Conservation (phyloP, 2,797 vertebrate genomes). For the Sciurus carolinensis region DNA sequence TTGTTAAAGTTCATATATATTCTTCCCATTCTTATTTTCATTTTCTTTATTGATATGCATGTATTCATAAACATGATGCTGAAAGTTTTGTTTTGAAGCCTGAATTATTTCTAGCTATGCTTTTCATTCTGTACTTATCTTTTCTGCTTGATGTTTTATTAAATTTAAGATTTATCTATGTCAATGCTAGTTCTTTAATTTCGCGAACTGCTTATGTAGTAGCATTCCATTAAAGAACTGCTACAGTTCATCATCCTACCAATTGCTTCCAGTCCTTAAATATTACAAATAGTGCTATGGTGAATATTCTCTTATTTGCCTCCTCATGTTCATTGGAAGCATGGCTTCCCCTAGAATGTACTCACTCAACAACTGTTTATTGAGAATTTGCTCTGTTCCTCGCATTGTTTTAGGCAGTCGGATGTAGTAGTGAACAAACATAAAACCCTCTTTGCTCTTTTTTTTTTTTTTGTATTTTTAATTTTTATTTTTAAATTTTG, state of each 20-base stretch:
- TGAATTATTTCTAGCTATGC: slow-evolving; percentile 42
- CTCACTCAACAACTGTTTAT: background rate
- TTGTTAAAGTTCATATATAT: slow-evolving; percentile 20
- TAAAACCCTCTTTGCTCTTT: background rate
- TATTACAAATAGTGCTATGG: background rate
- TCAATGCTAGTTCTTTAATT: background rate
- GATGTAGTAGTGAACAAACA: background rate
- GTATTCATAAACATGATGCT: slow-evolving; percentile 26
- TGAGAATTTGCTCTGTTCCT: background rate
- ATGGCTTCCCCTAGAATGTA: background rate
- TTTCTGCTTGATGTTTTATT: background rate
- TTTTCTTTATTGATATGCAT: background rate
- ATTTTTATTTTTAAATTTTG: no score
- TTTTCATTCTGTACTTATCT: slow-evolving; percentile 23
- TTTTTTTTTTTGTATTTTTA: no score
- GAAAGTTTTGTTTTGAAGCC: slow-evolving; percentile 41
- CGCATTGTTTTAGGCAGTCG: background rate
- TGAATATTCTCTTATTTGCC: background rate
- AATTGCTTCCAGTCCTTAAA: background rate
- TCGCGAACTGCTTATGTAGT: background rate
- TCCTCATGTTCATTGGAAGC: background rate
- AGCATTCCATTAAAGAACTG: background rate
- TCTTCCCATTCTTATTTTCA: slow-evolving; percentile 33
- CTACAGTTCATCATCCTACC: background rate
- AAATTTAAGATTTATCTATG: slow-evolving; percentile 24